Base-by-base conservation (phyloP, 1,140 invertebrate species). In the Lineus longissimus region DNA sequence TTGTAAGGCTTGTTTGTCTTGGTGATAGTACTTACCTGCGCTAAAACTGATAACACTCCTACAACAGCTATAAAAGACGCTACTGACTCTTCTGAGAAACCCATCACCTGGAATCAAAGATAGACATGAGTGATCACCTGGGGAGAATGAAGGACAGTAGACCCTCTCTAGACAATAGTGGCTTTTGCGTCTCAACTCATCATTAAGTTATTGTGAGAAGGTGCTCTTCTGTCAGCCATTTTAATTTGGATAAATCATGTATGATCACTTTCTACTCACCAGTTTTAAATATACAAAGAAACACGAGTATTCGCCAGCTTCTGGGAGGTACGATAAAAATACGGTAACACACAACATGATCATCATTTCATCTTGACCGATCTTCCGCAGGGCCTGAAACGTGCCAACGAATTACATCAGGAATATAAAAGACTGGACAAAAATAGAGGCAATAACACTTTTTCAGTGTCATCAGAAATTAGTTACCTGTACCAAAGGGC, bases 261-360 rank as follows among this genome's bases (percentile, higher is more conserved):
- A n/a, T n/a, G n/a, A n/a, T n/a, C n/a, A n/a, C n/a, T n/a, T n/a
- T n/a, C n/a, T n/a, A 75, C 85, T 82, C 78, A 90, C 95, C 73
- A 99, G 86, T 85, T 94, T 95, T 54, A 99, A 87, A 84, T 99
- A 99, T 70, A 99, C 96, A 85, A 99, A 99, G 84, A 99, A 98
- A 84, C 96, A 98, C 62, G 96, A 98, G 84, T 99, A 99, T 84
- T 98, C 94, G 65, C 96, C 96, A 45, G 87, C 86, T 74, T 99
- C 97, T n/a, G 97, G 96, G 70, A 99, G 84, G 84, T 99, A 98
- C 29, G 95, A 98, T 45, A 99, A 86, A 80, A 99, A 95, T 67
- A 99, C 96, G 27, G 96, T 93, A 64, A 97, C 90, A 84, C 95
- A 98, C 67, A 99, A 86, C 87, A 98, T 91, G 67, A 98, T 84